Conservation (phyloP, 2,888 invertebrate genomes). For the Eulithis prunata region DNA sequence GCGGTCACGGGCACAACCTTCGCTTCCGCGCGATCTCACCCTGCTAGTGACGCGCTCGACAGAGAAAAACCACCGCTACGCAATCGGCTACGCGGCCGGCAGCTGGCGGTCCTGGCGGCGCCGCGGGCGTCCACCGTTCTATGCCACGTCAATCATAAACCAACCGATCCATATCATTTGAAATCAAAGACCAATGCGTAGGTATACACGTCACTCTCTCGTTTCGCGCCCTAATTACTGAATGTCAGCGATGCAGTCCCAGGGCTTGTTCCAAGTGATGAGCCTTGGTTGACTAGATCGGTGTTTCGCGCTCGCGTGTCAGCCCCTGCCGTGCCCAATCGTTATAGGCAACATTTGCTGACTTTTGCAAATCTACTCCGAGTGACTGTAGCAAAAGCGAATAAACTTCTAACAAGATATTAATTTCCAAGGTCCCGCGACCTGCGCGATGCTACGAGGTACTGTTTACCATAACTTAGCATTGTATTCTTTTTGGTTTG, state of each 20-base stretch:
- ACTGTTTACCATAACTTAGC: constrained; percentile 34
- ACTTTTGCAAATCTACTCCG: constrained; percentile 69
- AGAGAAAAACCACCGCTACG: constrained; percentile 28
- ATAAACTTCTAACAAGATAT: constrained; percentile 64
- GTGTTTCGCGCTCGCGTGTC: constrained; percentile 69
- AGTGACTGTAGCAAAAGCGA: constrained; percentile 61
- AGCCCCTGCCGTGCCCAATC: constrained; percentile 70
- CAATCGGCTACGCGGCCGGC: constrained; percentile 30
- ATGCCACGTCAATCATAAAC: constrained; percentile 43
- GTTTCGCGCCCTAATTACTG: constrained; percentile 35
- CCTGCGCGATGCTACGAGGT: constrained; percentile 37
- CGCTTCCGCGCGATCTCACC: constrained; percentile 75
- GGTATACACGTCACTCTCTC: constrained; percentile 32
- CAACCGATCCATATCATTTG: constrained; percentile 41
- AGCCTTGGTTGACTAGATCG: constrained; percentile 38
- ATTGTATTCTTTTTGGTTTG: constrained; percentile 21
- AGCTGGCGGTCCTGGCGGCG: constrained; percentile 28
- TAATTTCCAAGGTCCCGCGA: constrained; percentile 55
- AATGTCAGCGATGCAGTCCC: constrained; percentile 37
- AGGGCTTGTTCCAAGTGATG: constrained; percentile 6
- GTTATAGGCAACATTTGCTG: constrained; percentile 69
- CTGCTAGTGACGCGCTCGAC: constrained; percentile 48
- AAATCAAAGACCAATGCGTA: constrained; percentile 26
- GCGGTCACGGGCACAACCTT: constrained; percentile 84
- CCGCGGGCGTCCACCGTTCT: constrained; percentile 49